These are phyloP conservation scores for Drosophila maculinotata DNA, from an alignment of 2,888 invertebrate species.

Conservation along the genomic window DNA sequence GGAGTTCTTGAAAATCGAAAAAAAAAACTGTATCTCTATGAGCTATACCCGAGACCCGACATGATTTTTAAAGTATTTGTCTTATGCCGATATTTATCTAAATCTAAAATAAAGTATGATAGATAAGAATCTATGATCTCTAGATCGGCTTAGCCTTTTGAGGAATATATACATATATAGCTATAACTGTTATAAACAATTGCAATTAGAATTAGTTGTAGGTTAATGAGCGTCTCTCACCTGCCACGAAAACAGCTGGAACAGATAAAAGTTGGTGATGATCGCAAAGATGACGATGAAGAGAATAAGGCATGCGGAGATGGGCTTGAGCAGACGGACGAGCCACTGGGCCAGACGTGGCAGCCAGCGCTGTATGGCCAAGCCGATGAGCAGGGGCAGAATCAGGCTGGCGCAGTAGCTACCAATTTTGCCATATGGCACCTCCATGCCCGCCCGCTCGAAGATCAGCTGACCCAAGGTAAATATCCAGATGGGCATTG, in stretches of 20 bases:
- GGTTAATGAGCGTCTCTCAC: too few relatives aligned
- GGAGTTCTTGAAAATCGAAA: too few relatives aligned
- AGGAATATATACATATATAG: too few relatives aligned
- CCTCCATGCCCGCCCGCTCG: slow-evolving; percentile 88
- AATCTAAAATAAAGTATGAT: too few relatives aligned
- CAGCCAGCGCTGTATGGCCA: slow-evolving; percentile 88
- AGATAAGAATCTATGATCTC: too few relatives aligned
- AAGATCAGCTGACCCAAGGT: slow-evolving; percentile 93
- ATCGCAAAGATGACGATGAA: slow-evolving; percentile 95
- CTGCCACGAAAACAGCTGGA: slow-evolving; percentile 94
- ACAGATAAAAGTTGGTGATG: slow-evolving; percentile 94
- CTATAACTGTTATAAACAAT: too few relatives aligned
- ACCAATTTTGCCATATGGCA: slow-evolving; percentile 92
- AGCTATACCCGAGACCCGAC: too few relatives aligned
- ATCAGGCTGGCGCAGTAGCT: slow-evolving; percentile 91
- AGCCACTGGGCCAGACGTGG: slow-evolving; percentile 90
- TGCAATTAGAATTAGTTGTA: too few relatives aligned
- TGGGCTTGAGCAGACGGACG: slow-evolving; percentile 93
- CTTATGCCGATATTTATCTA: too few relatives aligned
- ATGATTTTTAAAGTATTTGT: too few relatives aligned
- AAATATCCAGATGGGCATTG: slow-evolving; percentile 96
- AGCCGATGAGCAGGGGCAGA: slow-evolving; percentile 90
- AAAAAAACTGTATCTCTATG: too few relatives aligned
- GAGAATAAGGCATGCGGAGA: slow-evolving; percentile 91
- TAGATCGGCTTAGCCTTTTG: too few relatives aligned